Evolutionary conservation across 2,113 vertebrate species (phyloP).

Genomic region (Echinops telfairi): DNA sequence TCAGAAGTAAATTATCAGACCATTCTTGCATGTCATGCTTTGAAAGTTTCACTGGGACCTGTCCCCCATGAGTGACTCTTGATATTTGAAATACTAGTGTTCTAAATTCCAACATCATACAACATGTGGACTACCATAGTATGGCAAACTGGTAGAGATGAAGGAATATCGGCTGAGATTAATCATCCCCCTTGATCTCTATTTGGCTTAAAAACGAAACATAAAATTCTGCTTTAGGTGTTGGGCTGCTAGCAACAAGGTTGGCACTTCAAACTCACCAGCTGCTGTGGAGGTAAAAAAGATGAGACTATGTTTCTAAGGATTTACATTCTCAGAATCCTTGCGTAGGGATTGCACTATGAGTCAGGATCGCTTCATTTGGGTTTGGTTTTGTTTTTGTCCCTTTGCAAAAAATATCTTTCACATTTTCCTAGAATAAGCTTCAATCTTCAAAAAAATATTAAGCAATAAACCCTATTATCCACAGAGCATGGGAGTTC

Average conservation of each 20-base stretch:
- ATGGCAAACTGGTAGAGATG: background rate
- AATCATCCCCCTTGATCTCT: background rate
- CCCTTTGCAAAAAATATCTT: background rate
- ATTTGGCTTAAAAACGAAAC: background rate
- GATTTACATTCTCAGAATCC: too few species aligned
- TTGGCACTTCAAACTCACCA: too few species aligned
- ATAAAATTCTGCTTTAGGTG: too few species aligned
- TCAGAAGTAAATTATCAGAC: background rate
- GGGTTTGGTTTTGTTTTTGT: too few species aligned
- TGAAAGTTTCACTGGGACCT: background rate
- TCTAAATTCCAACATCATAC: background rate
- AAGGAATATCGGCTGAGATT: background rate
- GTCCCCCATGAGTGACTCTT: background rate
- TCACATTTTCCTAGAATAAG: accelerated
- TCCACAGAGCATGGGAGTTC: background rate
- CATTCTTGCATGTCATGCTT: background rate
- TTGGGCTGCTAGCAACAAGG: too few species aligned
- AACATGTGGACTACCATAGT: background rate
- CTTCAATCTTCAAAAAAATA: background rate
- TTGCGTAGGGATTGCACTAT: too few species aligned
- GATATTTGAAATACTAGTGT: background rate
- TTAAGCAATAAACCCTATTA: background rate
- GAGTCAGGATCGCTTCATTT: too few species aligned
- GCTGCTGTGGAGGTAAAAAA: too few species aligned
- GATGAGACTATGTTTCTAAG: too few species aligned